Conservation (phyloP, 1,140 invertebrate species). For the Gryon sp. region DNA sequence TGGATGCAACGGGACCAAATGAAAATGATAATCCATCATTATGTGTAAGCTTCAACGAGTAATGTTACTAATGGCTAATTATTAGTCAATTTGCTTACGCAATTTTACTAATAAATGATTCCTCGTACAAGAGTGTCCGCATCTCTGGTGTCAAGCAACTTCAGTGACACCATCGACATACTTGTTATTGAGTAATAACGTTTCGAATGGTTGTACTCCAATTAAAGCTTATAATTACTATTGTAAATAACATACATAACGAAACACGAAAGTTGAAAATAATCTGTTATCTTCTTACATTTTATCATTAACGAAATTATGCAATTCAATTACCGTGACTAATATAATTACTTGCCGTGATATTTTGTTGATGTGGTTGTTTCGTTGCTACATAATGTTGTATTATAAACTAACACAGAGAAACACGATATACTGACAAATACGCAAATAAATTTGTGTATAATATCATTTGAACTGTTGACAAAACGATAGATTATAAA, state of each 20-base stretch:
- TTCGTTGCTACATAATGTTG: background rate
- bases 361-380: conserved; percentile 7
- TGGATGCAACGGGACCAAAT: conserved; percentile 42
- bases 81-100: conserved; percentile 74
- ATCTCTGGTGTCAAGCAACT: conserved; percentile 50
- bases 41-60: conserved; percentile 56
- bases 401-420: too few species aligned
- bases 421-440: conserved; percentile 1
- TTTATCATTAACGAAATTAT: too few species aligned
- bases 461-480: conserved; percentile 20
- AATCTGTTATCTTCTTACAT: too few species aligned
- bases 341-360: too few species aligned
- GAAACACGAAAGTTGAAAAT: too few species aligned
- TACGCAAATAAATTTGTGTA: background rate
- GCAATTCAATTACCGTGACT: too few species aligned
- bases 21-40: conserved; percentile 72
- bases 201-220: conserved; percentile 58
- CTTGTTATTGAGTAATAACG: conserved; percentile 45
- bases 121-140: conserved; percentile 29
- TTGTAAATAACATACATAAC: too few species aligned
- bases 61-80: conserved; percentile 72
- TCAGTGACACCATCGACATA: conserved; percentile 49
- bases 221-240: conserved; percentile 68
- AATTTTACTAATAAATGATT: conserved; percentile 73
- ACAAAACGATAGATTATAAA: conserved; percentile 44